Base-by-base conservation (phyloP, 2,888 invertebrate genomes). In the Hymenopus coronatus region DNA sequence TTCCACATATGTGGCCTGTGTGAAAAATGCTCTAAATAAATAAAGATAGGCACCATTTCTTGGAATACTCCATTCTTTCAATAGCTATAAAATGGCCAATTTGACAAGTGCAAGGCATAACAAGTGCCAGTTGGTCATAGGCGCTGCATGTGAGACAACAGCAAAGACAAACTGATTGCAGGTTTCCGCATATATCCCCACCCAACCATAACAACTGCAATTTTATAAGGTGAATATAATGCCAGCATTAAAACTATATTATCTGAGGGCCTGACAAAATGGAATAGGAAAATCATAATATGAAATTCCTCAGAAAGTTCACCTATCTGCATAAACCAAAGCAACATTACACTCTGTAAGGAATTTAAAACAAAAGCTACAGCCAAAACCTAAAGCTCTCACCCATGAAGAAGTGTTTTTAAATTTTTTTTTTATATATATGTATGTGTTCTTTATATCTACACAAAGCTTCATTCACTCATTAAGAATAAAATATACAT, bases 321-420 rank as follows among this genome's bases (percentile, higher is more conserved):
- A 3, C 54, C n/a, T 15, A 54, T 54, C 54, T 25, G 6, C 54
- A 70, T 6, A 20, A 70, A 20, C 54, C 54, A 20, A 70, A 70
- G 14, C 54, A 70, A 70, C 54, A 54, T 54, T 40, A 40, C 54
- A 20, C 54, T 70, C 20, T 70, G 25, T 70, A 20, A 25, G 20
- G 20, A 15, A 89, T 85, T 89, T 88, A 86, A 88, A 89, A 88
- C 89, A 89, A 88, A 90, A 88, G 82, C 84, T 84, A 86, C 20
- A 87, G 82, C 88, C 88, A 88, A 88, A 88, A 88, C 83, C 81
- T 85, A 30, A 88, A 89, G 84, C 90, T 88, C 88, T 88, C 87
- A 88, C 88, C 86, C 87, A 82, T 30, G 84, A 90, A 40, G 85
- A 88, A 82, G 83, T 30, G 27, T 84, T 84, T 84, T 54, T 70